Base-by-base conservation (phyloP, 2,113 vertebrate genomes). In the Zosterops borbonicus region DNA sequence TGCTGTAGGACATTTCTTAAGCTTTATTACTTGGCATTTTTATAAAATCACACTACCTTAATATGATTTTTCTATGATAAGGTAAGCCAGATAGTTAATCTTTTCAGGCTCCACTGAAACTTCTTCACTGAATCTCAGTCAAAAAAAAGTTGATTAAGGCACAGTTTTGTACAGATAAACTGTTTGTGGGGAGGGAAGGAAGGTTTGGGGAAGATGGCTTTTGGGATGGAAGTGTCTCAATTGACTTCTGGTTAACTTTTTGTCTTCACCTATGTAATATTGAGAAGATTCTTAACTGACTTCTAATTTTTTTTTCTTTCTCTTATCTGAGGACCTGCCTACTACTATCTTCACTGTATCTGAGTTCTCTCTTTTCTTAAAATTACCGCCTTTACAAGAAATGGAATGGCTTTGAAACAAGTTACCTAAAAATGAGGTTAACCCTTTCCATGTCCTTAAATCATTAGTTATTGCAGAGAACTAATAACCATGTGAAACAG, bases 361-460 rank as follows among this genome's bases (percentile, higher is more conserved):
- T 2, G 5, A 41, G 15, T 69, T 81, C 12, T 76, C 80, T 53
- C 11, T 85, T 67, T 85, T 46, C 46, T 91, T 86, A 16, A 50
- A 75, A 49, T 19, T 60, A 33, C n/a, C 41, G 6, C 41, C 53
- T 31, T 87, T 49, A 42, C 14, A 49, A 56, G 63, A 90, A 79
- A 41, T 44, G 13, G 11, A 41, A 2, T n/a, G 44, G 18, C 47
- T 46, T 78, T 35, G 39, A 47, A 78, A 70, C 27, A 52, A 65
- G 28, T 29, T 74, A 47, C 2, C 9, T 87, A 71, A 76, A 85
- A 76, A 71, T 44, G 11, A 56, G 7, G 15, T 17, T 60, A 59
- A 65, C 7, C 17, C 2, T 2, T 37, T 59, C 19, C 0, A 0
- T 22, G 8, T 68, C 16, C 50, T 22, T 39, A 58, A 14, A 29